A percentile compares a stretch with the other conserved stretches of the same genome.
These are phyloP conservation scores for Merodon equestris DNA, from an alignment of 2,888 invertebrate genomes.

Conservation along the genomic window DNA sequence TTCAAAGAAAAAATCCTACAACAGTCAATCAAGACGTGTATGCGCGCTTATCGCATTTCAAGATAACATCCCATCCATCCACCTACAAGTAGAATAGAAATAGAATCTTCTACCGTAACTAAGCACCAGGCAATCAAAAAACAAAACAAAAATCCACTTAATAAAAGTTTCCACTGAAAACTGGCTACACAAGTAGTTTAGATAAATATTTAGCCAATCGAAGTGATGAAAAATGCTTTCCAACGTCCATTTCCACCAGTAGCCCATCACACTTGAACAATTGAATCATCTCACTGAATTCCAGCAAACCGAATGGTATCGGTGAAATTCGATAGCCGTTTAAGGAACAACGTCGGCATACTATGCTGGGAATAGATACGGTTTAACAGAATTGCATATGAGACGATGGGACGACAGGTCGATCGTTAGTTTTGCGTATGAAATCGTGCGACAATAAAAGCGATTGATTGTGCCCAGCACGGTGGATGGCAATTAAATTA, in stretches of 20 bases:
- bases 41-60: conserved; percentile 22
- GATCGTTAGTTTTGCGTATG: no score
- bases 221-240: conserved; percentile 11
- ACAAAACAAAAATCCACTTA: conserved; percentile 1
- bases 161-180: conserved; percentile 29
- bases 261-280: conserved; percentile 17
- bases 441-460: no score
- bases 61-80: conserved; percentile 34
- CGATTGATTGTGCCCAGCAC: no score
- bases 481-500: no score
- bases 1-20: no score
- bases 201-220: conserved; percentile 39
- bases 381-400: no score
- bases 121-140: conserved; percentile 10
- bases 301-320: conserved; percentile 26
- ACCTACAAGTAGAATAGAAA: conserved; percentile 14
- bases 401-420: no score
- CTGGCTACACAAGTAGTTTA: conserved; percentile 1
- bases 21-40: conserved; percentile 33
- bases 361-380: no score
- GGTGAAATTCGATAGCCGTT: conserved; percentile 5
- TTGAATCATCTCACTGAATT: conserved; percentile 24
- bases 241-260: conserved; percentile 21
- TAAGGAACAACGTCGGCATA: no score
- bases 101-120: background rate